These are phyloP conservation scores for Eciton burchellii DNA, from an alignment of 1,140 invertebrate genomes.

Conservation along the genomic window DNA sequence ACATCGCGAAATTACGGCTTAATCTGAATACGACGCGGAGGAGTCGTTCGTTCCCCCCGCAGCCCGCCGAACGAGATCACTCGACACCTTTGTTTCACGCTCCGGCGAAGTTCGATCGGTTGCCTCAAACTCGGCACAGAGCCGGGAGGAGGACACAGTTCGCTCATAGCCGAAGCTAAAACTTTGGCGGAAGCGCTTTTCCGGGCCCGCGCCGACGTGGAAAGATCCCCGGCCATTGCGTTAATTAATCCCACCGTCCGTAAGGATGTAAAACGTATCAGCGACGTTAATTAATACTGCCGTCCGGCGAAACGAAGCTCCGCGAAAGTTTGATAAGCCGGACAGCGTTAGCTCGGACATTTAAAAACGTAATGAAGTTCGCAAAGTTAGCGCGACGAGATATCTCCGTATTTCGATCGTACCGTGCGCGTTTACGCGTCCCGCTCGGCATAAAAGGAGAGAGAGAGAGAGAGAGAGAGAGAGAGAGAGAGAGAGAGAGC, in stretches of 20 bases:
- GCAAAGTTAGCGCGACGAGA: constrained; percentile 20
- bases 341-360: constrained; percentile 12
- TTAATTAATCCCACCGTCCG: constrained; percentile 72
- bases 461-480: no score
- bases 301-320: constrained; percentile 10
- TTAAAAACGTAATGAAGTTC: constrained; percentile 52
- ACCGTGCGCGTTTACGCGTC: neutral
- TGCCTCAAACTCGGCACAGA: constrained; percentile 28
- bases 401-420: constrained; percentile 19
- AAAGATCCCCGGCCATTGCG: constrained; percentile 35
- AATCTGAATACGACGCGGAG: constrained; percentile 64
- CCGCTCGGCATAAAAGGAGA: no score
- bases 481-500: no score
- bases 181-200: constrained; percentile 45
- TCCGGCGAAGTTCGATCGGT: constrained; percentile 65
- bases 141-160: constrained; percentile 23
- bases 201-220: neutral
- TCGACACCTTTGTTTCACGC: constrained; percentile 73
- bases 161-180: constrained; percentile 7
- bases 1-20: constrained; percentile 70
- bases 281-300: constrained; percentile 51
- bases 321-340: constrained; percentile 49
- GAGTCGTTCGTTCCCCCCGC: constrained; percentile 8
- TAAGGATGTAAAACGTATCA: constrained; percentile 61
- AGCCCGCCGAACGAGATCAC: constrained; percentile 47